Evolutionary conservation across 2,113 vertebrate genomes (phyloP).

Genomic region (Syngnathus scovelli): DNA sequence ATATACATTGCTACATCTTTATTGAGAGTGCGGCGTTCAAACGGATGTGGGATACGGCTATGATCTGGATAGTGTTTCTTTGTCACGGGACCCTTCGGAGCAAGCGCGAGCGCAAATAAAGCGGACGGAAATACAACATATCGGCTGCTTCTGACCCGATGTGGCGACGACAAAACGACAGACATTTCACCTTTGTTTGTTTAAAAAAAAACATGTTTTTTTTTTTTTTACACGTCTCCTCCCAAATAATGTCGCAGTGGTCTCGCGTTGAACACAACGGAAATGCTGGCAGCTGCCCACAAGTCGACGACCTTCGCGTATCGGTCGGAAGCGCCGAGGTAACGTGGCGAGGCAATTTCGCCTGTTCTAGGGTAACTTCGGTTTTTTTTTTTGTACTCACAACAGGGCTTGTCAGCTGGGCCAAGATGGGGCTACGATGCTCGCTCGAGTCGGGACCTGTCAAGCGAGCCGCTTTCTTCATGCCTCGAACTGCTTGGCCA

Average conservation of each 20-base stretch:
- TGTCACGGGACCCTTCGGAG: neutral
- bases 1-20: no score
- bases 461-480: neutral
- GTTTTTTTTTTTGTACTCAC: neutral
- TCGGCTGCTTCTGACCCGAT: neutral
- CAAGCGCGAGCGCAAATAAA: neutral
- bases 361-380: neutral
- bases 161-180: neutral
- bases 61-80: neutral
- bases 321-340: neutral
- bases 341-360: neutral
- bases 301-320: neutral
- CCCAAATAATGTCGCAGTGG: neutral
- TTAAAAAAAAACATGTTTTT: neutral
- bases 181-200: neutral
- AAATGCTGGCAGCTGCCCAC: neutral
- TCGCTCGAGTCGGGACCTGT: neutral
- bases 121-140: neutral
- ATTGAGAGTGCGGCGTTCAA: no score
- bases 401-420: neutral
- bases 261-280: neutral
- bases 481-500: neutral
- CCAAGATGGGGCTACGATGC: neutral
- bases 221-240: no score
- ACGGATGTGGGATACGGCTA: neutral